Evolutionary conservation across 2,113 vertebrate species (phyloP).

Genomic region (Rhinogobius similis): DNA sequence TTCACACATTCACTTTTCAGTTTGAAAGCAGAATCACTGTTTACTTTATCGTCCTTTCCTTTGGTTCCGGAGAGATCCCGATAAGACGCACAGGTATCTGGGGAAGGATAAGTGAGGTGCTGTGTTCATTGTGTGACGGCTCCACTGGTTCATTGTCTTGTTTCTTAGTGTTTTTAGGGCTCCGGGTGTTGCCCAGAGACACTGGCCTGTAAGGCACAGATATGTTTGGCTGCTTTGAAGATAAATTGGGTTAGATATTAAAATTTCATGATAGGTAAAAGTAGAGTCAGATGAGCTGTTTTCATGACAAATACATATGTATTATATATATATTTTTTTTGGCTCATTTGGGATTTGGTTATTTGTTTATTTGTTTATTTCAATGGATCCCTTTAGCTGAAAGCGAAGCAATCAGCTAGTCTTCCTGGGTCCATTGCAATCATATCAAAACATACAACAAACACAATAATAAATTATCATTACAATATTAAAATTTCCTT

Average conservation of each 20-base stretch:
- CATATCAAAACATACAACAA: too few relatives aligned
- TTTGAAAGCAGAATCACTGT: constrained; percentile 55
- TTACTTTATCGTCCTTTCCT: constrained; percentile 41
- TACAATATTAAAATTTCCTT: too few relatives aligned
- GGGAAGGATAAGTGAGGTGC: constrained; percentile 54
- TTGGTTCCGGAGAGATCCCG: constrained; percentile 62
- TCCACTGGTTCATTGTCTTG: constrained; percentile 42
- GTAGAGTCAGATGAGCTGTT: too few relatives aligned
- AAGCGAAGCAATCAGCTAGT: too few relatives aligned
- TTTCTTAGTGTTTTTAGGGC: constrained; percentile 19
- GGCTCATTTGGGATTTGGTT: too few relatives aligned
- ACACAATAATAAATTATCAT: too few relatives aligned
- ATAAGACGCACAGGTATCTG: constrained; percentile 62
- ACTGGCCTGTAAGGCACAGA: constrained; percentile 23
- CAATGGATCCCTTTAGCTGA: too few relatives aligned
- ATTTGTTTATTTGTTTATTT: too few relatives aligned
- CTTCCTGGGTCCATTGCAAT: too few relatives aligned
- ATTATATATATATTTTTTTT: too few relatives aligned
- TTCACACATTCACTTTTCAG: too few relatives aligned
- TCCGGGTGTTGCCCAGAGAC: constrained; percentile 38
- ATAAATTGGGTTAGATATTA: neutral
- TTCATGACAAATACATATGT: too few relatives aligned
- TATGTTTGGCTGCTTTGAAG: neutral
- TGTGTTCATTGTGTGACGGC: constrained; percentile 53
- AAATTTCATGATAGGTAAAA: neutral